Evolutionary conservation across 2,113 vertebrate species (phyloP).

Genomic region (Oxyura jamaicensis): DNA sequence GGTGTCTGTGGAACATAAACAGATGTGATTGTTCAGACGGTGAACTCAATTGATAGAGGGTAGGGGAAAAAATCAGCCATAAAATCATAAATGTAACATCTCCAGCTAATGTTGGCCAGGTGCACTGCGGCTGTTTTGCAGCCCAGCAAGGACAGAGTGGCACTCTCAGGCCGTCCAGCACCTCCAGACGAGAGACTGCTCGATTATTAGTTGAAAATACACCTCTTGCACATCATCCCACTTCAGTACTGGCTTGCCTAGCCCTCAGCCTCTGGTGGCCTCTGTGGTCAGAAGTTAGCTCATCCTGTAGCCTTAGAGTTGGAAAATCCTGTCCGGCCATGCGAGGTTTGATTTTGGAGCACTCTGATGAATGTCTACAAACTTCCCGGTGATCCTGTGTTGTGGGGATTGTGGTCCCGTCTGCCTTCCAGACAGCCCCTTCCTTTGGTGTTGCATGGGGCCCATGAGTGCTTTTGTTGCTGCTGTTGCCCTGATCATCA

Average conservation of each 20-base stretch:
- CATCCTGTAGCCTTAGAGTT: background rate
- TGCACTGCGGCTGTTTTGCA: background rate
- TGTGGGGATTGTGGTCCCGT: background rate
- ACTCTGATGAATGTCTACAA: background rate
- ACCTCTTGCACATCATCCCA: background rate
- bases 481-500: background rate
- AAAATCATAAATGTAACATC: constrained; percentile 41
- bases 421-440: background rate
- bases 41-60: constrained; percentile 25
- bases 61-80: background rate
- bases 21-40: constrained; percentile 71
- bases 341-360: background rate
- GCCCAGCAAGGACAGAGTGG: constrained; percentile 3
- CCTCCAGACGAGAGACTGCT: background rate
- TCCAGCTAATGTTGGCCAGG: constrained; percentile 29
- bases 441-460: background rate
- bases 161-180: background rate
- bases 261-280: background rate
- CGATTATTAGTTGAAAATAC: background rate
- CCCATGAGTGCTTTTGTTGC: background rate
- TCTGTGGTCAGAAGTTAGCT: background rate
- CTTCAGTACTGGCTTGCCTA: background rate
- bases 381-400: background rate
- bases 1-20: constrained; percentile 74
- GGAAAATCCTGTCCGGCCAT: background rate